A percentile compares a stretch with the other conserved stretches of the same genome.
phyloP scores from a whole-genome alignment of 2,888 invertebrate genomes.

The Allolobophora icterica region DNA sequence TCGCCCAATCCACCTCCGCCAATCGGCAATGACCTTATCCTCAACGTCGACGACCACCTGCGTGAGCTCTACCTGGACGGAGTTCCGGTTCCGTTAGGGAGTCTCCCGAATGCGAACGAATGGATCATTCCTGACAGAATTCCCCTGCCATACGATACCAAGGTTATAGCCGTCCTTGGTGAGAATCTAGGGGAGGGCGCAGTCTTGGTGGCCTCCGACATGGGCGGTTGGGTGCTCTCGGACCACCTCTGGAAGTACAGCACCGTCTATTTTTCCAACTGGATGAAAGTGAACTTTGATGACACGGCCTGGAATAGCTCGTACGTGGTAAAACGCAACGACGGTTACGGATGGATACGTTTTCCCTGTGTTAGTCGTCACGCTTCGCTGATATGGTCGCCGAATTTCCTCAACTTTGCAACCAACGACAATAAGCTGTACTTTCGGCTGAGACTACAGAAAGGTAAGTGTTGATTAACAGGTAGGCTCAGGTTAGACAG shows the following conservation, averaged over 20 bases:
- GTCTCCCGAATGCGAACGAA: neutral
- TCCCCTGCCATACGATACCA: neutral
- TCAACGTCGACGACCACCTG: neutral
- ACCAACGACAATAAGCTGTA: neutral
- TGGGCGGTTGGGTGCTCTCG: neutral
- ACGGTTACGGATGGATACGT: neutral
- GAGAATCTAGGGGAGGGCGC: neutral
- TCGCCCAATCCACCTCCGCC: neutral
- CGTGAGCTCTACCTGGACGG: neutral
- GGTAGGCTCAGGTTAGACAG: neutral
- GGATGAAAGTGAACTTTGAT: neutral
- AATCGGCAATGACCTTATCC: neutral
- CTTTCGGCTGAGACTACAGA: neutral
- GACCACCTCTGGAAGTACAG: neutral
- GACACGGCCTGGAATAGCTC: neutral
- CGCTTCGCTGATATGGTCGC: conserved; percentile 5
- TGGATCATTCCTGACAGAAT: neutral
- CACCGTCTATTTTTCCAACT: neutral
- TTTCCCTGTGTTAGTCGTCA: neutral
- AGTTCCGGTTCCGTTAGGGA: neutral
- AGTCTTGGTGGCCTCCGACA: neutral
- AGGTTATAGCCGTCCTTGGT: neutral
- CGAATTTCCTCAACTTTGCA: neutral
- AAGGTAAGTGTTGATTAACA: neutral
- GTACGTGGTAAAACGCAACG: neutral